These are phyloP conservation scores for Alaudala cheleensis DNA, from an alignment of 2,113 vertebrate genomes.

Conservation along the genomic window DNA sequence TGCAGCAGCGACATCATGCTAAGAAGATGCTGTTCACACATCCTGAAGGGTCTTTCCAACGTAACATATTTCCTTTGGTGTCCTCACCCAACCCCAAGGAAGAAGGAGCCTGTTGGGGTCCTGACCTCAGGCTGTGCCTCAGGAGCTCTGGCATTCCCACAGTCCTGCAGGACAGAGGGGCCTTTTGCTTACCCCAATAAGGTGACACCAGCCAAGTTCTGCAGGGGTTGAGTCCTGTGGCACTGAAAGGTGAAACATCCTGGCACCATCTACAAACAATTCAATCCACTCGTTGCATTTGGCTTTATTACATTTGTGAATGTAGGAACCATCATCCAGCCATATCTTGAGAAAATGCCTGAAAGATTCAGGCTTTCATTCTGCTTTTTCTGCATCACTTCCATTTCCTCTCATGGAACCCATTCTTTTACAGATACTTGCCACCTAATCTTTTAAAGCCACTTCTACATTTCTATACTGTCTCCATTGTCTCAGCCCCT, in stretches of 20 bases:
- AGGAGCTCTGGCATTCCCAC: rapidly evolving
- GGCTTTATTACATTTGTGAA: background rate
- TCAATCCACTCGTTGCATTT: background rate
- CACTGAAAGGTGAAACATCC: background rate
- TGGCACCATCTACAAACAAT: background rate
- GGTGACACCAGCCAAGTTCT: background rate
- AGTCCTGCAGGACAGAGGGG: rapidly evolving
- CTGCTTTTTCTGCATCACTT: background rate
- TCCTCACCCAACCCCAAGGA: background rate
- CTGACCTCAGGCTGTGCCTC: background rate
- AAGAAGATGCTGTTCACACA: background rate
- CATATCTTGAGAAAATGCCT: background rate
- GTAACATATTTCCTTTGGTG: background rate
- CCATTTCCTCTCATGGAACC: background rate
- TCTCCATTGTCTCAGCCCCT: rapidly evolving
- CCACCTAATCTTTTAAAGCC: background rate
- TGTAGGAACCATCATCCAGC: background rate
- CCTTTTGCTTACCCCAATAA: background rate
- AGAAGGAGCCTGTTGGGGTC: background rate
- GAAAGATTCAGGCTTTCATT: background rate
- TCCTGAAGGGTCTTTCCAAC: background rate
- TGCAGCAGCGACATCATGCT: background rate
- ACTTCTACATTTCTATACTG: background rate
- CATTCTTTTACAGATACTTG: background rate
- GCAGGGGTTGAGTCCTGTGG: background rate